Base-by-base conservation (phyloP, 2,797 vertebrate species). In the Erithacus rubecula region DNA sequence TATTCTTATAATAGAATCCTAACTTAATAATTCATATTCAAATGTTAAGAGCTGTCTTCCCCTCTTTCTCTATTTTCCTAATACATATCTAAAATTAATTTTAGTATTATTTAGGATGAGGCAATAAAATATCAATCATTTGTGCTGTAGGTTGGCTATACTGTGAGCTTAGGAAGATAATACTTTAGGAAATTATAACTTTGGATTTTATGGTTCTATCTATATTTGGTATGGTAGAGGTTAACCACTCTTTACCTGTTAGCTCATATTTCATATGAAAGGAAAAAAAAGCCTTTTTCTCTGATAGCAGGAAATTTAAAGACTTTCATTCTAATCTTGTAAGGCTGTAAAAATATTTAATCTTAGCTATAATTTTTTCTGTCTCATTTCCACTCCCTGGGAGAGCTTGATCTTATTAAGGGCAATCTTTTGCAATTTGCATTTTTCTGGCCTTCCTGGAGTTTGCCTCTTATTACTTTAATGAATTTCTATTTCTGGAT, bases 261-360 rank as follows among this genome's bases (percentile, higher is more conserved):
- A 60, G 24, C 37, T 92, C 27, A 24, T 90, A 76, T 77, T 83
- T 91, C 44, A 53, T 41, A 53, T 46, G 30, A 55, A 21, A 64
- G 24, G 68, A 84, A 71, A 62, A 81, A 87, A 77, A 59, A 7
- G 30, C 23, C 80, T 90, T 83, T 76, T 9, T 53, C 30, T 86
- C 52, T 72, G 77, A 83, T 55, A 77, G 64, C 36, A 83, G 68
- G 46, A 89, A 90, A 93, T 95, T 80, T 93, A 87, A 92, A 90
- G 72, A 76, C 69, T 74, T 89, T 83, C 36, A 72, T 93, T 94
- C 47, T 87, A 83, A 92, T 83, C 72, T 87, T 94, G 19, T 74
- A 84, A 93, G 22, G 85, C 53, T 86, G 41, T 88, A 88, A 92
- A 93, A 91, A 93, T 91, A 88, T 70, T 94, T 94, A 93, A 96